These are phyloP conservation scores for Acanthococcus lagerstroemiae DNA, from an alignment of 2,888 invertebrate genomes.

Conservation along the genomic window DNA sequence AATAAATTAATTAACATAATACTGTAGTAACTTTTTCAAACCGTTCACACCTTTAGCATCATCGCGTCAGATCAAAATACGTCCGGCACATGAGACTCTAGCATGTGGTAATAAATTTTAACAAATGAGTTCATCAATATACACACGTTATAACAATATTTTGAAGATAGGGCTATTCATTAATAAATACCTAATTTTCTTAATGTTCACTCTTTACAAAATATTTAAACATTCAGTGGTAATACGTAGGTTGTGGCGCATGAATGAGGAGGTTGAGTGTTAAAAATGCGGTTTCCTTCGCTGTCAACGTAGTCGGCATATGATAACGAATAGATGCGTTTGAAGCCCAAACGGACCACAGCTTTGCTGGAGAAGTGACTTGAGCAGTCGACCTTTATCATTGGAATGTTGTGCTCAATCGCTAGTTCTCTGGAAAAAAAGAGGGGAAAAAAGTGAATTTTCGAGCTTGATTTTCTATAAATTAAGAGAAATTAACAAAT, in stretches of 20 bases:
- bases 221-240: no score
- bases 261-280: conserved; percentile 55
- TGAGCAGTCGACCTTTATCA: conserved; percentile 62
- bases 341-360: conserved; percentile 59
- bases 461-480: not conserved
- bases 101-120: no score
- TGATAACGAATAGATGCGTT: conserved; percentile 52
- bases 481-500: not conserved
- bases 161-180: no score
- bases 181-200: no score
- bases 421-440: conserved; percentile 50
- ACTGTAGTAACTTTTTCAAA: no score
- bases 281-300: conserved; percentile 52
- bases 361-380: conserved; percentile 66
- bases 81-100: no score
- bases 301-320: conserved; percentile 56
- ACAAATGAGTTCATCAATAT: no score
- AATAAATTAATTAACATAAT: no score
- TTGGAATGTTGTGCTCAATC: conserved; percentile 46
- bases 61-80: no score
- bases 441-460: conserved; percentile 13
- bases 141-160: no score
- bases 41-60: no score
- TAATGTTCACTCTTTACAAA: no score
- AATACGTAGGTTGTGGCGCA: conserved; percentile 49